Base-by-base conservation (phyloP, 64 coral and sea anemone species). In the Porites lutea region DNA sequence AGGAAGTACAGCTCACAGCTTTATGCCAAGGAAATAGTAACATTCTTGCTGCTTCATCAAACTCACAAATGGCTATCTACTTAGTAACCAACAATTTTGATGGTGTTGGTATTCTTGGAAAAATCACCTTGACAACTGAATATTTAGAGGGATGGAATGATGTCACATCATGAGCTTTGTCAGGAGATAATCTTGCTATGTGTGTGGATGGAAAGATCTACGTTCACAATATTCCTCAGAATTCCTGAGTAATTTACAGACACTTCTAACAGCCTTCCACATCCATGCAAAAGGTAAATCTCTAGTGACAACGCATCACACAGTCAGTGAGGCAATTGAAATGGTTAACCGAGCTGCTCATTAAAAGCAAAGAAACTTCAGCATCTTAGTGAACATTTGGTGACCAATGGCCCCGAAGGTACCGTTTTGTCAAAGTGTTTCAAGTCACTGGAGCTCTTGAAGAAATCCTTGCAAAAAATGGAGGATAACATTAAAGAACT, bases 151-250 rank as follows among this genome's bases (percentile, higher is more conserved):
- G 68, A 71, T 71, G 68, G 68, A 71, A 71, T 71, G 68, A 71
- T 71, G 79, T 83, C 79, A 83, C 79, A 83, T 83, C 79, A 83
- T 83, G 44, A 83, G 79, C 79, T 82, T 83, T 83, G 79, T 83
- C 79, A 83, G 79, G 79, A 83, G 79, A 83, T 65, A 83, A 83
- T 83, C 79, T 83, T 83, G 79, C 18, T 83, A 48, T 77, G 74
- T 77, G 74, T 48, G 74, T 77, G 74, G 74, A 77, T 77, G 74
- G 74, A 77, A 77, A 83, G 8, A 83, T 82, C 79, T 82, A 62
- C 58, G 79, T 82, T 82, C 79, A 82, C 79, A 82, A 82, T 82
- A 82, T 82, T 82, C 58, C 79, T 82, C 79, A 82, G 59, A 82
- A 44, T 83, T 83, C 62, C 62, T 83, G 59, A 66, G 80, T 46